A percentile compares a stretch with the other conserved stretches of the same genome.
phyloP scores from a whole-genome alignment of 37 sponge, comb jelly and placozoan species.

The Haliclona indistincta region DNA sequence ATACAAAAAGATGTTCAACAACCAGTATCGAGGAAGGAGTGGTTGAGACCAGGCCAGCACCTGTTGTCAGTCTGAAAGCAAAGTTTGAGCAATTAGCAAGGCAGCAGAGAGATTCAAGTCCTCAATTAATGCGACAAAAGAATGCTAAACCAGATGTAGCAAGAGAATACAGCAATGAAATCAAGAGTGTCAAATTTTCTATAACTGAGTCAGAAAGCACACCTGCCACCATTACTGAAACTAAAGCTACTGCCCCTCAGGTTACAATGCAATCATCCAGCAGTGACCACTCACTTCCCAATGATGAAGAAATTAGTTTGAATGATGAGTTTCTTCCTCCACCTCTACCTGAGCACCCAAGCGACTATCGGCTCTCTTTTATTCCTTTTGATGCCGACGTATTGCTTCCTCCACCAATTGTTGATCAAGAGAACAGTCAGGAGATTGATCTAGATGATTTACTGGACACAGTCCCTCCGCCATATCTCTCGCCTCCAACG shows the following conservation, averaged over 20 bases:
- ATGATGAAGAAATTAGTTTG: too few relatives aligned
- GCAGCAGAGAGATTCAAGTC: neutral
- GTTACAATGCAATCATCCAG: too few relatives aligned
- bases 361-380: neutral
- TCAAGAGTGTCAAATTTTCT: slow-evolving; percentile 26
- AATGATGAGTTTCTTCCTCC: neutral
- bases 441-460: neutral
- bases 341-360: neutral
- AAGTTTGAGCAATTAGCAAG: neutral
- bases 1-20: too few relatives aligned
- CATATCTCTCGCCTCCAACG: neutral
- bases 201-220: too few relatives aligned
- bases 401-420: neutral
- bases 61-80: neutral
- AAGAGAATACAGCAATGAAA: neutral
- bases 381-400: neutral
- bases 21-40: too few relatives aligned
- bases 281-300: too few relatives aligned
- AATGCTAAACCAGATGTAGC: too few relatives aligned
- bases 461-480: neutral
- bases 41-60: too few relatives aligned
- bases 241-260: too few relatives aligned
- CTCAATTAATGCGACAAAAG: too few relatives aligned
- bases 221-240: too few relatives aligned
- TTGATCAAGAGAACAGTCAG: neutral